Conservation (phyloP, 2,888 invertebrate genomes). For the Patella depressa region DNA sequence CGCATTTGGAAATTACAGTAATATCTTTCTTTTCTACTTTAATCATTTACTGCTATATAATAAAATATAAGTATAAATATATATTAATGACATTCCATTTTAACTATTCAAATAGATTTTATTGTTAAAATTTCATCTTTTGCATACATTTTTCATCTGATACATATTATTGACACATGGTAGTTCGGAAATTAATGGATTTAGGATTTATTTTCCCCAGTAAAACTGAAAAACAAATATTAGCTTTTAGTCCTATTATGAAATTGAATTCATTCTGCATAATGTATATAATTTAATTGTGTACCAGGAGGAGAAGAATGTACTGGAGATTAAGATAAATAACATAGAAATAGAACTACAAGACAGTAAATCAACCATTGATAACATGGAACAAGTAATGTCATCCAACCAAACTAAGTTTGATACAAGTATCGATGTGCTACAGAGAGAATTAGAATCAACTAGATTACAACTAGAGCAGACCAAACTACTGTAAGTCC, state of each 20-base stretch:
- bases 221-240: not conserved
- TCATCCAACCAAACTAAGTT: conserved; percentile 5
- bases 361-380: not conserved
- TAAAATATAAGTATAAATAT: too few species aligned
- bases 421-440: not conserved
- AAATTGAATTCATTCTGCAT: not conserved
- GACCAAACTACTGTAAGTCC: too few species aligned
- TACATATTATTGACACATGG: too few species aligned
- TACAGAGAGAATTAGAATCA: not conserved
- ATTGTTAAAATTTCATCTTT: too few species aligned
- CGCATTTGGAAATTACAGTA: too few species aligned
- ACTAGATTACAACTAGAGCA: conserved; percentile 19
- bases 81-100: too few species aligned
- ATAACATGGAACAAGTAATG: conserved; percentile 5
- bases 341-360: conserved; percentile 1
- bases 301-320: conserved; percentile 6
- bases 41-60: too few species aligned
- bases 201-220: too few species aligned
- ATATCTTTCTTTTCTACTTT: too few species aligned
- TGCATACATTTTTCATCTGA: too few species aligned
- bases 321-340: not conserved
- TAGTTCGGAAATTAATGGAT: too few species aligned
- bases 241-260: not conserved
- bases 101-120: too few species aligned
- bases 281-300: not conserved